phyloP scores from a whole-genome alignment of 2,888 invertebrate species.

The Perizoma flavofasciatum region DNA sequence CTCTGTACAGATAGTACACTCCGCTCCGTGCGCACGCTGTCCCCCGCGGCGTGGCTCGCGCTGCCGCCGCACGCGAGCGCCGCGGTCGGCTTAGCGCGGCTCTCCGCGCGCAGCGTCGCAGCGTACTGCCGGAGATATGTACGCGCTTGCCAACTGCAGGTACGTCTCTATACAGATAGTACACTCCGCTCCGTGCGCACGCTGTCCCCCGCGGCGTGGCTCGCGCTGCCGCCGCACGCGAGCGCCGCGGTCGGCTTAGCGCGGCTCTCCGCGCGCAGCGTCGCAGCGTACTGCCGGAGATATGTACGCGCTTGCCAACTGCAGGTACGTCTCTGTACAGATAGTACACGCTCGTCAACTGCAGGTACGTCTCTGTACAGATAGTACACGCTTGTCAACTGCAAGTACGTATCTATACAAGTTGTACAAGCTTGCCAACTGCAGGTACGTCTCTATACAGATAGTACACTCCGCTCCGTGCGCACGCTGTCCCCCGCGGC shows the following conservation, averaged over 20 bases:
- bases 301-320: constrained; percentile 89
- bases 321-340: constrained; percentile 71
- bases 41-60: constrained; percentile 93
- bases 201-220: constrained; percentile 92
- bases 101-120: constrained; percentile 88
- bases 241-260: constrained; percentile 46
- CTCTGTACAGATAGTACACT: too few relatives aligned
- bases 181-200: constrained; percentile 90
- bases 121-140: constrained; percentile 91
- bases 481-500: constrained; percentile 91
- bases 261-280: constrained; percentile 87
- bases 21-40: constrained; percentile 90
- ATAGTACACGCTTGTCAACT: constrained; percentile 89
- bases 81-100: constrained; percentile 70
- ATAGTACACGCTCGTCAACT: constrained; percentile 89
- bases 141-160: constrained; percentile 84
- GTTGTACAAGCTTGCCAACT: constrained; percentile 86
- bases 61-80: constrained; percentile 76
- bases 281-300: constrained; percentile 89
- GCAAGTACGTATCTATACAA: constrained; percentile 58
- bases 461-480: constrained; percentile 87
- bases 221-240: constrained; percentile 86
- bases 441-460: constrained; percentile 58
- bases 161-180: constrained; percentile 42
- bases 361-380: constrained; percentile 71